Percentiles rank a stretch among this genome's conserved stretches.
Conservation (phyloP, 2,797 vertebrate species). For the Heterohyrax brucei region DNA sequence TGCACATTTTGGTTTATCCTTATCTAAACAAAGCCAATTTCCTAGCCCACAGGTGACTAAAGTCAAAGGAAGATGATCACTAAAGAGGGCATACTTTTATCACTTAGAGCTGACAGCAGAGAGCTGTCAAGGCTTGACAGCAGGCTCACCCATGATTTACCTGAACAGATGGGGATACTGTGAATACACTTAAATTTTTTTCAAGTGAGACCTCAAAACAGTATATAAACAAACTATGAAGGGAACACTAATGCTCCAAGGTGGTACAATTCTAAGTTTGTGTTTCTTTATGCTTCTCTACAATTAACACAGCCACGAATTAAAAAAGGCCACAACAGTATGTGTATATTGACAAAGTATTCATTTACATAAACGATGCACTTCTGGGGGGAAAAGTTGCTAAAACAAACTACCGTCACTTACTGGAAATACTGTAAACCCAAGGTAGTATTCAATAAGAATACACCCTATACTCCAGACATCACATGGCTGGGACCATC, state of each 20-base stretch:
- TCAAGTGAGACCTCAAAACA: not conserved
- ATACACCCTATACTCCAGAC: conserved; percentile 96
- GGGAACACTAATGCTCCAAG: not conserved
- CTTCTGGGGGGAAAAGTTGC: not conserved
- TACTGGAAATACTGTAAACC: conserved; percentile 95
- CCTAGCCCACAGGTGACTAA: not conserved
- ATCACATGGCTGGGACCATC: conserved; percentile 95
- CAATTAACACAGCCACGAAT: not conserved
- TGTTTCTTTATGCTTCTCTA: conserved; percentile 40
- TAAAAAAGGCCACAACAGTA: not conserved
- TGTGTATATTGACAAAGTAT: not conserved
- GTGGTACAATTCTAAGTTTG: not conserved
- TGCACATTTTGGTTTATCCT: not conserved
- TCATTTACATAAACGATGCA: not conserved
- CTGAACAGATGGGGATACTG: not conserved
- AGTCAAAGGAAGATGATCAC: not conserved
- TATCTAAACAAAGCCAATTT: not conserved
- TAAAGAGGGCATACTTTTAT: not conserved
- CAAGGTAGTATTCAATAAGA: conserved; percentile 96
- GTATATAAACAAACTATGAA: not conserved
- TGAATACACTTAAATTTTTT: not conserved
- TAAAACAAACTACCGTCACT: conserved; percentile 51
- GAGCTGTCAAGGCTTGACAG: not conserved
- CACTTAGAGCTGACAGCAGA: not conserved
- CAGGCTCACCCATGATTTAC: not conserved